Evolutionary conservation across 2,797 vertebrate genomes (phyloP), one percentile per base, ranked within the genome.

Genomic region (Rousettus madagascariensis): DNA sequence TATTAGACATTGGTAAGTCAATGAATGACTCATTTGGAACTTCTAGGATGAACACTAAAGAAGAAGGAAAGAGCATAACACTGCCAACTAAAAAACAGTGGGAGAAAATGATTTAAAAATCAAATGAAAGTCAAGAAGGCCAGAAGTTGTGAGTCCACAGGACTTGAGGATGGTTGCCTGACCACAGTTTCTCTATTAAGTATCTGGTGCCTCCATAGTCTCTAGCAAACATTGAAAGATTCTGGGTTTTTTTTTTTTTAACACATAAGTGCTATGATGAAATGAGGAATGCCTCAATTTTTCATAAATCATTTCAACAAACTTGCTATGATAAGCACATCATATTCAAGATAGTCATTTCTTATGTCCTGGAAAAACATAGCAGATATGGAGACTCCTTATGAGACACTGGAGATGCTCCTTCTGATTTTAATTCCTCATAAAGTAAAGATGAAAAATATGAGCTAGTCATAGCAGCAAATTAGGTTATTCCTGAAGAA

Each of bases 271-370:
- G 98, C 99, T 24, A 98, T 98, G 19, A 99, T 99, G 98, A 99
- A 99, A n/a, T 97, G 99, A 97, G 99, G 99, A 12, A 99, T 99
- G 95, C 98, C 99, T 0, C 98, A 99, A 94, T 96, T 99, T 55
- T 98, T 99, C 51, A 99, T 99, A 98, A 98, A 96, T 78, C 98
- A 99, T 90, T 98, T 97, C 68, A 99, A 99, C 98, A 99, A 98
- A 71, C 98, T 99, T 38, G 98, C 98, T 91, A 98, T 99, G 4
- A 99, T 99, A 83, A 75, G 99, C 99, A 0, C 99, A 99, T 95
- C 99, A 99, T 96, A 99, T 99, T 36, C 98, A 99, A 41, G 98
- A 99, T 95, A 99, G 99, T 97, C 98, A 99, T 97, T 99, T 99
- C 97, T 97, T 99, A 75, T 99, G 99, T 97, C 99, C 99, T 89